Evolutionary conservation across 2,113 vertebrate species (phyloP), one percentile per base, ranked within the genome.

Genomic region (Calidris pugnax): DNA sequence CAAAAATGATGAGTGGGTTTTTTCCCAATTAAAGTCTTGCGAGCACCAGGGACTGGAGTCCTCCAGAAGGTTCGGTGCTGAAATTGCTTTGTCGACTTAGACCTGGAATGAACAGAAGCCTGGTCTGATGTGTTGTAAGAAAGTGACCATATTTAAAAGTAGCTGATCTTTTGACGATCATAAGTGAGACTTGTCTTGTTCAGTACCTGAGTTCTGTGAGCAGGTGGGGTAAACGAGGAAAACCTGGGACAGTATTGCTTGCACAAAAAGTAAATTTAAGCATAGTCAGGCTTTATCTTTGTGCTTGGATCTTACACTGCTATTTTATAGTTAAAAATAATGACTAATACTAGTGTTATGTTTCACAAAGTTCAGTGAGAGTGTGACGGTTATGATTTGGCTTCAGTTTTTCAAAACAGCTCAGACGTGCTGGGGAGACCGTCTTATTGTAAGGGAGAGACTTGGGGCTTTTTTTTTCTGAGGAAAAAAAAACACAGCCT

Each of bases 131-230:
- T 53, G 2, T 20, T 71, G 0, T 33, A 55, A 57, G 32, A 41
- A 82, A 55, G 15, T 14, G 14, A 10, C 9, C 6, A 0, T 82
- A 18, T 62, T 73, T 79, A 12, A 56, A 63, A 37, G 4, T 14
- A 41, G 9, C 6, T 45, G 14, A 23, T 85, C 13, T 71, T 51
- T 39, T 68, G 33, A 23, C 0, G 3, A 11, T 59, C 7, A 0
- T 57, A 37, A 41, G 14, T 10, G 13, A 9, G 51, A 57, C 23
- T 35, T 6, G 1, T 39, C 14, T 37, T 60, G 68, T 76, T 41
- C 27, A 24, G 24, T 23, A 17, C 2, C 7, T 1, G 2, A 26
- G 4, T 84, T 68, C 43, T 60, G 1, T 14, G 12, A 45, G 26
- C 28, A 76, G 33, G 5, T 74, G 14, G 10, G 56, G 12, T 20